These are phyloP conservation scores for Sander vitreus DNA, from an alignment of 2,113 vertebrate species.

Conservation along the genomic window DNA sequence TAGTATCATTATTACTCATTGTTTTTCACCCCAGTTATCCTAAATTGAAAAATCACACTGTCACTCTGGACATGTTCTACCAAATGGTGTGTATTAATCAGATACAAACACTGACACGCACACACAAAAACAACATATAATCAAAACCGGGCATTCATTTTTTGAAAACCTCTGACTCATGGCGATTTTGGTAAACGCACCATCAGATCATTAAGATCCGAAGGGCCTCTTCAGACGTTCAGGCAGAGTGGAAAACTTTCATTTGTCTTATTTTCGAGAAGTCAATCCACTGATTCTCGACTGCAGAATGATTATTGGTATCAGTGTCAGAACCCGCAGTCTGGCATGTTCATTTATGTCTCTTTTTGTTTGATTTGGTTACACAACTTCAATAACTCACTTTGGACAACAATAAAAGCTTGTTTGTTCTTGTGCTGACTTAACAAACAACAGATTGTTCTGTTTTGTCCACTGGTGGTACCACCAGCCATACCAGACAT, in stretches of 20 bases:
- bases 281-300: not conserved
- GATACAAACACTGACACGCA: not conserved
- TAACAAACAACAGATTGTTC: constrained; percentile 74
- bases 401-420: constrained; percentile 50
- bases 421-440: constrained; percentile 64
- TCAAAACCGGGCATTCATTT: constrained; percentile 25
- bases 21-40: constrained; percentile 10
- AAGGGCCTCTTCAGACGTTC: not conserved
- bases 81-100: not conserved
- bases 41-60: constrained; percentile 12
- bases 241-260: constrained; percentile 40
- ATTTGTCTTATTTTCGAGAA: constrained; percentile 16
- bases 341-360: not conserved
- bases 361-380: constrained; percentile 31
- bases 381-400: constrained; percentile 29
- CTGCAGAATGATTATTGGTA: constrained; percentile 7
- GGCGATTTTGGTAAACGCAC: constrained; percentile 44
- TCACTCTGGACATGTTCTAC: constrained; percentile 15
- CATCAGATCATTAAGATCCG: constrained; percentile 35
- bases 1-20: not conserved
- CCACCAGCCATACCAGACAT: constrained; percentile 72
- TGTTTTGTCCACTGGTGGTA: constrained; percentile 51
- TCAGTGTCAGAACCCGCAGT: not conserved
- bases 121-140: constrained; percentile 2
- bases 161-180: constrained; percentile 57